Percentiles rank a stretch among this genome's conserved stretches.
Evolutionary conservation across 2,888 invertebrate species (phyloP).

Genomic region (Pteria penguin): DNA sequence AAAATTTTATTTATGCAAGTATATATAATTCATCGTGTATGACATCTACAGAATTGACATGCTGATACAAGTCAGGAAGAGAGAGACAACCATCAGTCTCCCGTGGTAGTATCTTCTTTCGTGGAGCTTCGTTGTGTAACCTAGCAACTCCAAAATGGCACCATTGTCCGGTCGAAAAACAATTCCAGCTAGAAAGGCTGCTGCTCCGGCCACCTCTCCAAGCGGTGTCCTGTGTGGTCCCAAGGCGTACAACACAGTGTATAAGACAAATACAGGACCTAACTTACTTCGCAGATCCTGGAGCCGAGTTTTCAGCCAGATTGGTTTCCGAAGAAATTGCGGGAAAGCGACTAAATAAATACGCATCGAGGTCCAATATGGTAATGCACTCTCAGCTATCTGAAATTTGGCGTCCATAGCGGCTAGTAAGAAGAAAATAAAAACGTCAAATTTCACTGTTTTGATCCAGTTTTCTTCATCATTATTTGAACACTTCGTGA

Average conservation of each 20-base stretch:
- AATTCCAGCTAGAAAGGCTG: conserved; percentile 21
- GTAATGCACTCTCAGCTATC: background rate
- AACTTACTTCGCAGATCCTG: conserved; percentile 46
- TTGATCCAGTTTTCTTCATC: too few relatives aligned
- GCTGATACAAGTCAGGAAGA: too few relatives aligned
- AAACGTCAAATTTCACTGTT: conserved; percentile 25
- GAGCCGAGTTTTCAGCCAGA: conserved; percentile 44
- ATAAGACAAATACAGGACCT: conserved; percentile 47
- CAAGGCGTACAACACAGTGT: conserved; percentile 21
- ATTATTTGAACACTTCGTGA: too few relatives aligned
- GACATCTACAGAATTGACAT: too few relatives aligned
- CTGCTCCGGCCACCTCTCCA: background rate
- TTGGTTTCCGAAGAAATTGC: conserved; percentile 47
- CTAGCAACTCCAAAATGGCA: conserved; percentile 38
- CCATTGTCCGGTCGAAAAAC: conserved; percentile 48
- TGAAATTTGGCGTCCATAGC: conserved; percentile 29
- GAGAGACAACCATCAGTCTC: conserved; percentile 35
- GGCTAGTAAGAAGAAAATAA: conserved; percentile 27
- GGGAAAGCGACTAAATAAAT: conserved; percentile 36
- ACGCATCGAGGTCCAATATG: conserved; percentile 11
- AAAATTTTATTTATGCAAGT: too few relatives aligned
- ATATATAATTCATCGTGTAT: too few relatives aligned
- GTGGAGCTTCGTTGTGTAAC: background rate
- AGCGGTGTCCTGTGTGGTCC: background rate
- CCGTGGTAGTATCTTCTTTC: conserved; percentile 41